Percentiles rank a stretch among this genome's conserved stretches.
Conservation (phyloP, 2,113 vertebrate genomes). For the Chrysemys picta region DNA sequence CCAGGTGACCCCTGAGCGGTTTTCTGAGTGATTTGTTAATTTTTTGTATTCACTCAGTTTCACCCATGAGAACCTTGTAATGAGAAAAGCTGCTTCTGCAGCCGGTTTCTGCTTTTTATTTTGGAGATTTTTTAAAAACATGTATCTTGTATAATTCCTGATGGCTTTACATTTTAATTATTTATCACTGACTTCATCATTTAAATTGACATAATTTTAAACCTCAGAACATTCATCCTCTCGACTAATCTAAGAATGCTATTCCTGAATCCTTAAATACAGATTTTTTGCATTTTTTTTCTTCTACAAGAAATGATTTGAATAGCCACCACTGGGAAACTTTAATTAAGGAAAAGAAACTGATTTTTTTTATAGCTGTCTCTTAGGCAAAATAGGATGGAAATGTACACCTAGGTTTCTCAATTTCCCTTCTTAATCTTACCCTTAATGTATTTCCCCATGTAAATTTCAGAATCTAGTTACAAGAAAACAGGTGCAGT, state of each 20-base stretch:
- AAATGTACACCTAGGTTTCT: constrained; percentile 11
- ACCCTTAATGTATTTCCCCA: neutral
- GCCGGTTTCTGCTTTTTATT: neutral
- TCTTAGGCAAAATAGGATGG: neutral
- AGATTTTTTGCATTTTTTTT: neutral
- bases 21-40: no score
- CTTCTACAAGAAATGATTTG: neutral
- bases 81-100: neutral
- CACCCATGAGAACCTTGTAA: neutral
- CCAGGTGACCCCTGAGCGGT: no score
- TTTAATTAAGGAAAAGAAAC: constrained; percentile 15
- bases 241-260: neutral
- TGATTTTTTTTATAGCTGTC: neutral
- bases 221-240: neutral
- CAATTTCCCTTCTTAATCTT: constrained; percentile 2
- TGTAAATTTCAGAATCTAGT: neutral
- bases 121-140: neutral
- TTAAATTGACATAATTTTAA: neutral
- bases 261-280: neutral
- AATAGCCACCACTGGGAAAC: neutral
- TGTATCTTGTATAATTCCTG: neutral
- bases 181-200: neutral
- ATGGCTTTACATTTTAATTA: neutral
- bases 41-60: no score
- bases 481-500: constrained; percentile 31